Conservation (phyloP, 2,888 invertebrate genomes). For the Halocaridina rubra region DNA sequence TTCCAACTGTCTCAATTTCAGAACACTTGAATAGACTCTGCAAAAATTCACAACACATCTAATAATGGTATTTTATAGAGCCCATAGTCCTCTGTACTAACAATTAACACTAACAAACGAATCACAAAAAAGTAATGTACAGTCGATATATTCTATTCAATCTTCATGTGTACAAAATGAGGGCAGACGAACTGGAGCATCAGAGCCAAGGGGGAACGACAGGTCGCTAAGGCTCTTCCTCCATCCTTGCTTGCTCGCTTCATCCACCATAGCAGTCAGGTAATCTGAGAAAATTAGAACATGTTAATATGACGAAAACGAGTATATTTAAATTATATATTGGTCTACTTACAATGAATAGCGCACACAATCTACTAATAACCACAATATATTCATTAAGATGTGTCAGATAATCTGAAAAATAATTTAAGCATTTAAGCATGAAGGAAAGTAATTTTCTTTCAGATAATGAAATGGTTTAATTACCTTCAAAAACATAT, state of each 20-base stretch:
- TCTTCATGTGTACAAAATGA: constrained; percentile 45
- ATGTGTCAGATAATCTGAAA: no score
- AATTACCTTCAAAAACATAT: no score
- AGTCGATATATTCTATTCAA: constrained; percentile 28
- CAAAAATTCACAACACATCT: constrained; percentile 57
- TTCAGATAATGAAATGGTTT: no score
- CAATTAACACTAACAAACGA: constrained; percentile 60
- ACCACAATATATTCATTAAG: no score
- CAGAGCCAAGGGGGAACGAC: constrained; percentile 29
- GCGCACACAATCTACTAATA: no score
- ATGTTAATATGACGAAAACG: not conserved
- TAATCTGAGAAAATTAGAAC: constrained; percentile 22
- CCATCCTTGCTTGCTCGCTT: constrained; percentile 3
- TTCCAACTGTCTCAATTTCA: no score
- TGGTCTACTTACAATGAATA: no score
- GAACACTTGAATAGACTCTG: constrained; percentile 54
- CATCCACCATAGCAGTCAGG: constrained; percentile 38
- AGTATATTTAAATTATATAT: no score
- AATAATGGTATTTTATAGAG: constrained; percentile 55
- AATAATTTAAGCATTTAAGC: no score
- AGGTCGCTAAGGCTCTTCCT: no score
- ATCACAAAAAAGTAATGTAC: constrained; percentile 50
- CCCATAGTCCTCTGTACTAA: constrained; percentile 51
- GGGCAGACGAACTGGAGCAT: constrained; percentile 44
- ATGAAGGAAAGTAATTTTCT: no score